These are phyloP conservation scores for Rhaphigaster nebulosa DNA, from an alignment of 2,888 invertebrate genomes.

Conservation along the genomic window DNA sequence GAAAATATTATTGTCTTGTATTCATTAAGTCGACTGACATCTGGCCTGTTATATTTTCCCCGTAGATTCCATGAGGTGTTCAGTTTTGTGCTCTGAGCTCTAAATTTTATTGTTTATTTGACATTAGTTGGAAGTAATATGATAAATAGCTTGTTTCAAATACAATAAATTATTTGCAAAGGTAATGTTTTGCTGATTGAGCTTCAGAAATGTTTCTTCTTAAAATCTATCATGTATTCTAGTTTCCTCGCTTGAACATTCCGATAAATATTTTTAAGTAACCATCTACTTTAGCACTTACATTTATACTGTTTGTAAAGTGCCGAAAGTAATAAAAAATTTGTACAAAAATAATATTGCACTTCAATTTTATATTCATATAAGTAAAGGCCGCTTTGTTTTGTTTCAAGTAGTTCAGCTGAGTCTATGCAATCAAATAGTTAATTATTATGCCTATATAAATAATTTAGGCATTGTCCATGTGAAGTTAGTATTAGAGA, in stretches of 20 bases:
- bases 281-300: background rate
- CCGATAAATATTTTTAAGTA: background rate
- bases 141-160: background rate
- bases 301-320: background rate
- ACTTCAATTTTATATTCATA: background rate
- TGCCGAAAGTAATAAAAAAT: background rate
- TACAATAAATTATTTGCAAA: background rate
- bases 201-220: background rate
- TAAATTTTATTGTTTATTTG: background rate
- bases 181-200: background rate
- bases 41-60: background rate
- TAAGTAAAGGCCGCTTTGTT: background rate
- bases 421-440: background rate
- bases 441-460: background rate
- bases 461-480: background rate
- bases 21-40: slow-evolving; percentile 22
- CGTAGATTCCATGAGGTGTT: background rate
- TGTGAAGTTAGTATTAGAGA: background rate
- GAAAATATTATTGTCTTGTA: slow-evolving; percentile 59
- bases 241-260: background rate
- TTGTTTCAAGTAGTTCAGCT: background rate
- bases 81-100: background rate
- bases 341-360: background rate
- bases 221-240: background rate
- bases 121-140: no score